Conservation (phyloP, 1,140 invertebrate genomes). For the Drosophila erecta region DNA sequence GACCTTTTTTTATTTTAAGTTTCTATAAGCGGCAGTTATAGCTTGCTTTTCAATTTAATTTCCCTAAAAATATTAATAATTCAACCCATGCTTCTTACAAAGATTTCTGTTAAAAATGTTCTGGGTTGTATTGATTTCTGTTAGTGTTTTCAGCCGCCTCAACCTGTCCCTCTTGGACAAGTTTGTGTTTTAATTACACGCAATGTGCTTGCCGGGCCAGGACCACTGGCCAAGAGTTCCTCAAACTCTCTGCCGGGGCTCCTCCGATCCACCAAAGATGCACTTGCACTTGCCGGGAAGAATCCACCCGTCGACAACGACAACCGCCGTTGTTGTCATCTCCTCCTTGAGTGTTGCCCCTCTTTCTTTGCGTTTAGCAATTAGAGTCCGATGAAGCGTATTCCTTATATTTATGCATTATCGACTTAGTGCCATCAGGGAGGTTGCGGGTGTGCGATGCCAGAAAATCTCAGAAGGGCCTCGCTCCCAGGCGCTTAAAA, state of each 20-base stretch:
- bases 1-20: too few species aligned
- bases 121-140: too few species aligned
- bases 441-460: constrained; percentile 37
- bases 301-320: background rate
- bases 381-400: constrained; percentile 82
- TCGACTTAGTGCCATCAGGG: constrained; percentile 75
- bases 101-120: too few species aligned
- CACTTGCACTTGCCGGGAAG: constrained; percentile 30
- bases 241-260: constrained; percentile 4
- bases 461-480: constrained; percentile 30
- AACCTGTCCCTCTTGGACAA: constrained; percentile 31
- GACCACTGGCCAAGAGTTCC: constrained; percentile 25
- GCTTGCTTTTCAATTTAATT: too few species aligned
- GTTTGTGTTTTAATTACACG: constrained; percentile 82
- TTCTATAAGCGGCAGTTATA: too few species aligned
- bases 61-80: too few species aligned
- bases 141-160: constrained; percentile 4
- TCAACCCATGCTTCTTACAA: too few species aligned
- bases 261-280: constrained; percentile 21
- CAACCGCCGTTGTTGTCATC: constrained; percentile 44
- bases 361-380: constrained; percentile 73
- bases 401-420: constrained; percentile 81
- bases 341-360: constrained; percentile 32
- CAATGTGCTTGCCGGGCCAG: constrained; percentile 48
- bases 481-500: constrained; percentile 54